phyloP scores from a whole-genome alignment of 2,888 invertebrate species.

The Caenorhabditis sp. region DNA sequence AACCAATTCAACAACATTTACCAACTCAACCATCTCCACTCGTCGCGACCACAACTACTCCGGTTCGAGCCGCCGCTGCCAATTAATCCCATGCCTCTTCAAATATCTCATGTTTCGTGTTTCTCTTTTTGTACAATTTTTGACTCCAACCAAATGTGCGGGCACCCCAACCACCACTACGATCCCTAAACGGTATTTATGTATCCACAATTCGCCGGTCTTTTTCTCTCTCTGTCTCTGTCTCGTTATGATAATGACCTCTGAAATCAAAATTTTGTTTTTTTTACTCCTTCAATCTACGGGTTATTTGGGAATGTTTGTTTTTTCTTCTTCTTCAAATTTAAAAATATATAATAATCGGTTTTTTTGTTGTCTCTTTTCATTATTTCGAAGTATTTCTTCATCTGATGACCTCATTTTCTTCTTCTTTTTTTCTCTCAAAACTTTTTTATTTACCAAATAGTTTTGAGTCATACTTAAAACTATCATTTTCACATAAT shows the following conservation, averaged over 20 bases:
- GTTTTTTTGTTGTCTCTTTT: neutral
- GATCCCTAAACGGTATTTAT: neutral
- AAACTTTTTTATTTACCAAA: neutral
- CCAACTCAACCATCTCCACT: constrained; percentile 14
- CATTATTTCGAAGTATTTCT: neutral
- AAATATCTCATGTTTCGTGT: neutral
- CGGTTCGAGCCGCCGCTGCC: constrained; percentile 34
- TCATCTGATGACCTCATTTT: constrained; percentile 2
- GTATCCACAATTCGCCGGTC: neutral
- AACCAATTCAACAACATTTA: neutral
- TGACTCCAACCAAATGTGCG: neutral
- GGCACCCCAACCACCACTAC: neutral
- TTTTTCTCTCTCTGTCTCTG: too few species aligned
- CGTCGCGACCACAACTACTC: constrained; percentile 28
- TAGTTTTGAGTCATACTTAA: neutral
- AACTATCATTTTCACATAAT: neutral
- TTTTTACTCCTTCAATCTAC: neutral
- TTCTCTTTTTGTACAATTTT: neutral
- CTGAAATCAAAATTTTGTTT: neutral
- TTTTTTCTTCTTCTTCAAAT: neutral
- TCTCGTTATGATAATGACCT: neutral
- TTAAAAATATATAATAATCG: neutral
- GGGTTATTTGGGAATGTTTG: neutral
- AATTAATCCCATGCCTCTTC: constrained; percentile 10
- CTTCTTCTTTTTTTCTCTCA: too few species aligned